phyloP scores from a whole-genome alignment of 1,140 invertebrate genomes.

The Scaptodrosophila lebanonensis region DNA sequence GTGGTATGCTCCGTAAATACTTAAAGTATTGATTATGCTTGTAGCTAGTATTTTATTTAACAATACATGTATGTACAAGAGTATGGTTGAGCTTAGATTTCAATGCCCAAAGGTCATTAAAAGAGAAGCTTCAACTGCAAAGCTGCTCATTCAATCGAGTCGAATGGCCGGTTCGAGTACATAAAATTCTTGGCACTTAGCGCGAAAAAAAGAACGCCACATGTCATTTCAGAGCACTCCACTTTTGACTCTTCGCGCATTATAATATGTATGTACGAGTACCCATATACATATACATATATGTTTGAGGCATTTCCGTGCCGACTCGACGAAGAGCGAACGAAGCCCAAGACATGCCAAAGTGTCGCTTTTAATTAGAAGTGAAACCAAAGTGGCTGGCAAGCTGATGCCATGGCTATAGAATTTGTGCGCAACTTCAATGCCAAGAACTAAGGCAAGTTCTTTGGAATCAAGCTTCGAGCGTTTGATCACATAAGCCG shows the following conservation, averaged over 20 bases:
- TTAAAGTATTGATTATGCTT: too few relatives aligned
- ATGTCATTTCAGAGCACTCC: background rate
- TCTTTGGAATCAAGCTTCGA: conserved; percentile 46
- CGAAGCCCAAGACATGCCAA: conserved; percentile 54
- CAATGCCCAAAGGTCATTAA: too few relatives aligned
- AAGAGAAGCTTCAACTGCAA: background rate
- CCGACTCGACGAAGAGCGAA: conserved; percentile 3
- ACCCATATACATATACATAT: conserved; percentile 18
- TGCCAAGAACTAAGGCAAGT: conserved; percentile 41
- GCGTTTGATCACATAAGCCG: conserved; percentile 40
- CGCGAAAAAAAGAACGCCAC: conserved; percentile 4
- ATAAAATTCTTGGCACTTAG: conserved; percentile 34
- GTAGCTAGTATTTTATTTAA: too few relatives aligned
- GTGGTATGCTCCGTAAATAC: too few relatives aligned
- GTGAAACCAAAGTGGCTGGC: conserved; percentile 38
- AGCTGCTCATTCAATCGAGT: conserved; percentile 13
- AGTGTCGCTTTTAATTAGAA: conserved; percentile 73
- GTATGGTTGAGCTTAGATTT: too few relatives aligned
- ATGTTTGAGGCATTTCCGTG: conserved; percentile 52
- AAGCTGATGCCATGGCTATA: conserved; percentile 5
- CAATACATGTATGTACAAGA: too few relatives aligned
- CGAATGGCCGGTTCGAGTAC: too few relatives aligned
- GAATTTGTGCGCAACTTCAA: conserved; percentile 27
- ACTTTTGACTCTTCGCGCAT: conserved; percentile 33
- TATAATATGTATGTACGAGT: too few relatives aligned